phyloP scores from a whole-genome alignment of 2,888 invertebrate species.

The Heliconius erato region DNA sequence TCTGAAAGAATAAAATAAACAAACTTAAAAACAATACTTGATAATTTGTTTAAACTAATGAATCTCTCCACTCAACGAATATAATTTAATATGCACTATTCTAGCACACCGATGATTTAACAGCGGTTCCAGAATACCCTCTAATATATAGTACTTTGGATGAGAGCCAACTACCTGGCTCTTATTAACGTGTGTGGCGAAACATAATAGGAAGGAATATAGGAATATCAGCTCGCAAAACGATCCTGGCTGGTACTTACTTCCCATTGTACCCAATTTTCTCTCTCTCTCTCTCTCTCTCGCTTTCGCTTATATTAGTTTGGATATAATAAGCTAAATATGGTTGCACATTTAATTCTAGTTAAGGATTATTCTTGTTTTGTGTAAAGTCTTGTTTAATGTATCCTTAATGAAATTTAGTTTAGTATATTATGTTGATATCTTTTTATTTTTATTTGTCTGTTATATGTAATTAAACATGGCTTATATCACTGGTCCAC shows the following conservation, averaged over 20 bases:
- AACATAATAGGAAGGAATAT: conserved; percentile 40
- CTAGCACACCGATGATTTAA: conserved; percentile 53
- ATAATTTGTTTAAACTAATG: conserved; percentile 27
- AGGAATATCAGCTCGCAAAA: conserved; percentile 40
- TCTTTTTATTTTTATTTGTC: too few species aligned
- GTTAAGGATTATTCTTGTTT: conserved; percentile 7
- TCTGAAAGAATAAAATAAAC: background rate
- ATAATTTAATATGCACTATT: conserved; percentile 48
- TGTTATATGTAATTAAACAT: too few species aligned
- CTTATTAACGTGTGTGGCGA: conserved; percentile 57
- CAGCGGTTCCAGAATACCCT: conserved; percentile 55
- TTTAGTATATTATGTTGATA: background rate
- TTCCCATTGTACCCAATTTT: conserved; percentile 18
- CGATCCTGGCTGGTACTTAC: conserved; percentile 16
- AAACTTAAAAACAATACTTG: background rate
- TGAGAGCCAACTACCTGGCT: conserved; percentile 55
- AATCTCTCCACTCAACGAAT: conserved; percentile 3
- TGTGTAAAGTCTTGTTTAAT: background rate
- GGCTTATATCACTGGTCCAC: too few species aligned
- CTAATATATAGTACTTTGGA: conserved; percentile 56
- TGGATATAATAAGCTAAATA: background rate
- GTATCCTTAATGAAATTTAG: background rate
- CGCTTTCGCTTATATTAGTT: conserved; percentile 10
- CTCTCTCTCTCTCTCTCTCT: too few species aligned
- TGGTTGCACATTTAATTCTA: background rate